Percentiles rank a stretch among this genome's conserved stretches.
phyloP scores from a whole-genome alignment of 2,888 invertebrate genomes.

The Harpalus rufipes region DNA sequence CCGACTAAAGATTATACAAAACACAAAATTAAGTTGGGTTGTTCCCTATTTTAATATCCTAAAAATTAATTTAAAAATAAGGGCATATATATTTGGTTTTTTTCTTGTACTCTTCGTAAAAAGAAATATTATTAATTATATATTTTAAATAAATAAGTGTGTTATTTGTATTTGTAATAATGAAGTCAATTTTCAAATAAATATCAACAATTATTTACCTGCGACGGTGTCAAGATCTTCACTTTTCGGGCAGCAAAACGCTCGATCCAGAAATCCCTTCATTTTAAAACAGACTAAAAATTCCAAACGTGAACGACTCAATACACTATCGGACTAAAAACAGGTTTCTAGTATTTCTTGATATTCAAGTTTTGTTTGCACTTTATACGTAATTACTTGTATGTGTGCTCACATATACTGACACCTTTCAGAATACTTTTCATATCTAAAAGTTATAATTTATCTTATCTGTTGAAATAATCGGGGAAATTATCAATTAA shows the following conservation, averaged over 20 bases:
- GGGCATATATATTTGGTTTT: too few species aligned
- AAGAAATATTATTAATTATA: too few species aligned
- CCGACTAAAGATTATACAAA: too few species aligned
- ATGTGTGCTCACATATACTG: neutral
- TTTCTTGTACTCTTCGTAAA: too few species aligned
- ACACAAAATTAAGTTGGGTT: neutral
- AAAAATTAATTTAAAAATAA: too few species aligned
- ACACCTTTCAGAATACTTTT: constrained; percentile 15
- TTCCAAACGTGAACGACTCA: constrained; percentile 5
- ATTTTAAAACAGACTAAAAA: constrained; percentile 26
- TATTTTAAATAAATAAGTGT: too few species aligned
- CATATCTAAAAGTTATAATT: constrained; percentile 36
- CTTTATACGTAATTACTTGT: constrained; percentile 13
- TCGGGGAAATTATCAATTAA: constrained; percentile 15
- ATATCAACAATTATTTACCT: constrained; percentile 1
- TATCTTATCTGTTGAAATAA: constrained; percentile 56
- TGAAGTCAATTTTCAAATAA: too few species aligned
- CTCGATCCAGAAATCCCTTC: constrained; percentile 47
- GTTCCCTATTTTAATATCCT: neutral
- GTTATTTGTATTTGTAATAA: too few species aligned
- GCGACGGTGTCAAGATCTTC: constrained; percentile 31
- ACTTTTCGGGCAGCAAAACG: constrained; percentile 51
- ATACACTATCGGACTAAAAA: neutral
- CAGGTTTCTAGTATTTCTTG: constrained; percentile 30
- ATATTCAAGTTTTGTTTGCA: constrained; percentile 37